Evolutionary conservation across 2,888 invertebrate species (phyloP).

Genomic region (Cheilosia impressa): DNA sequence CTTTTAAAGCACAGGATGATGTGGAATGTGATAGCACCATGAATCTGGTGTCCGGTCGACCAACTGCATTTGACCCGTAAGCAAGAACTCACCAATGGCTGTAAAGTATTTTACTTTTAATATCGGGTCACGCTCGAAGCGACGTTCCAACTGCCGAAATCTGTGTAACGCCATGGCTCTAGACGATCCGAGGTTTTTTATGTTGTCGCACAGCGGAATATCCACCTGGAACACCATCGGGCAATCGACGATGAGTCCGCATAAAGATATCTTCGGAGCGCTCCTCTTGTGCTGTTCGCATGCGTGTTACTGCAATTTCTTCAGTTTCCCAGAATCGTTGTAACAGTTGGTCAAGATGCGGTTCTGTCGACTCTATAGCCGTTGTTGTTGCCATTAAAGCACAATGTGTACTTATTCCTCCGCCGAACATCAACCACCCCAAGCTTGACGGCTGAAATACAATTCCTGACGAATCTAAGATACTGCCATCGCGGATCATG

Average conservation of each 20-base stretch:
- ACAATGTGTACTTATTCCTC: too few species aligned
- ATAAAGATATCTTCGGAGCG: neutral
- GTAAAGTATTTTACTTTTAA: neutral
- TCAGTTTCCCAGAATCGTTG: neutral
- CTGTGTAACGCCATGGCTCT: neutral
- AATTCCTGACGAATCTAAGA: too few species aligned
- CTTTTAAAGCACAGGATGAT: neutral
- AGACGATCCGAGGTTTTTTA: neutral
- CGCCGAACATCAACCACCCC: too few species aligned
- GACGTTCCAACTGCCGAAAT: too few species aligned
- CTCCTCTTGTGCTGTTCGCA: neutral
- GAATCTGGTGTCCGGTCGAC: neutral
- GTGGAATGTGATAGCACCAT: conserved; percentile 6
- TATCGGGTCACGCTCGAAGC: too few species aligned
- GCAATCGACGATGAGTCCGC: neutral
- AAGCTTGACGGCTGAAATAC: too few species aligned
- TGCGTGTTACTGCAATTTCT: neutral
- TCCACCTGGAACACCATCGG: neutral
- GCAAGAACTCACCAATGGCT: neutral
- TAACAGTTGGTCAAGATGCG: too few species aligned
- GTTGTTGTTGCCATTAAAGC: too few species aligned
- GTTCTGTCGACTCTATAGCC: too few species aligned
- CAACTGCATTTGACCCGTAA: neutral
- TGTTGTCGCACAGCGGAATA: conserved; percentile 5
- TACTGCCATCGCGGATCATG: too few species aligned